These are phyloP conservation scores for Todiramphus chloris DNA, from an alignment of 2,113 vertebrate species.

Conservation along the genomic window DNA sequence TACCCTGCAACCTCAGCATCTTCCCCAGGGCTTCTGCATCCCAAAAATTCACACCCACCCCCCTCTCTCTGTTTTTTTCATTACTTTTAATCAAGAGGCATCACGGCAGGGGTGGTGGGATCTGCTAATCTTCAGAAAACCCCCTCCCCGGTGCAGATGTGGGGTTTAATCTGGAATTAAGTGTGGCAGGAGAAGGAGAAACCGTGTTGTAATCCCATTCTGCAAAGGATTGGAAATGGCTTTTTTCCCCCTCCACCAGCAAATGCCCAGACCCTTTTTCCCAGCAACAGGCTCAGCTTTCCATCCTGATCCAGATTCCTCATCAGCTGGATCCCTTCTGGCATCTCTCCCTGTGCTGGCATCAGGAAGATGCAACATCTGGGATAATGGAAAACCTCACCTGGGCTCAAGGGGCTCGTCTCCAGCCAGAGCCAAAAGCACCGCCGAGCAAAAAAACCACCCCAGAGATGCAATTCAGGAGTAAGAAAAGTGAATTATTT, in stretches of 20 bases:
- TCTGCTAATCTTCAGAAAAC: neutral
- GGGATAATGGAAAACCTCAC: neutral
- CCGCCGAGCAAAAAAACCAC: accelerated
- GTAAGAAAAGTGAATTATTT: neutral
- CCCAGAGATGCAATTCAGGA: accelerated
- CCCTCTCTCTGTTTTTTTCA: neutral
- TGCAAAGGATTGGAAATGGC: neutral
- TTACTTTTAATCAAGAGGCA: neutral
- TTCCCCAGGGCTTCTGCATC: neutral
- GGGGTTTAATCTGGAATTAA: neutral
- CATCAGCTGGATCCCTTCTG: accelerated
- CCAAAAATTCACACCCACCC: neutral
- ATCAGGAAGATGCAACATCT: neutral
- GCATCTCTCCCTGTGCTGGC: neutral
- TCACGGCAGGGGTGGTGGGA: accelerated
- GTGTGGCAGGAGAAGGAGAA: neutral
- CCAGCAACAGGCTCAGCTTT: neutral
- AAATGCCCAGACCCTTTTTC: neutral
- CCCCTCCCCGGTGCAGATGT: neutral
- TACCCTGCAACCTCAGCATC: neutral
- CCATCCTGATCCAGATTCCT: neutral
- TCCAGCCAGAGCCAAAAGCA: accelerated
- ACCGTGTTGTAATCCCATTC: accelerated
- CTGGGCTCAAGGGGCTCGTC: neutral
- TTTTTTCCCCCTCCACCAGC: too few relatives aligned